These are phyloP conservation scores for Anticlea derivata DNA, from an alignment of 2,888 invertebrate genomes.

Conservation along the genomic window DNA sequence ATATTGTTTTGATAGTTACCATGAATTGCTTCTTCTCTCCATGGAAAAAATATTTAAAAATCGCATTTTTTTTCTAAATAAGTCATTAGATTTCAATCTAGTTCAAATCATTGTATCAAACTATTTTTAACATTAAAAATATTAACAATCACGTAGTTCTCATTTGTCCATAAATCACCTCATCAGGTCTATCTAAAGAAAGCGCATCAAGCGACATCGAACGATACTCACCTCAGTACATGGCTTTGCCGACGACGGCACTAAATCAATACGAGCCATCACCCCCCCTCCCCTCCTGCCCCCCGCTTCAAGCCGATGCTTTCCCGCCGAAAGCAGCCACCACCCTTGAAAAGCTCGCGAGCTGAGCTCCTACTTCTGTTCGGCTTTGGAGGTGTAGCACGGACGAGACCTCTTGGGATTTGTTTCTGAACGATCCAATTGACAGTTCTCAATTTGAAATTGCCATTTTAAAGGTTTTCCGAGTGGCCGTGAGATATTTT, in stretches of 20 bases:
- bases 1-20: too few relatives aligned
- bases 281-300: conserved; percentile 60
- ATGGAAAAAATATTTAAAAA: too few relatives aligned
- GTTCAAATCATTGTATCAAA: too few relatives aligned
- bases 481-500: conserved; percentile 17
- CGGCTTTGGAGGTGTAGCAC: conserved; percentile 81
- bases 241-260: conserved; percentile 84
- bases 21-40: too few relatives aligned
- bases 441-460: conserved; percentile 75
- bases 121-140: too few relatives aligned
- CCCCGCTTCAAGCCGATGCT: conserved; percentile 66
- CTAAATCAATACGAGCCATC: conserved; percentile 85
- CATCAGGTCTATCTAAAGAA: conserved; percentile 58
- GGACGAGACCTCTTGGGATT: conserved; percentile 80
- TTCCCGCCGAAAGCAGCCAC: conserved; percentile 82
- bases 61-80: too few relatives aligned
- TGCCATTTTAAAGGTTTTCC: conserved; percentile 48
- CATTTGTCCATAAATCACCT: conserved; percentile 35
- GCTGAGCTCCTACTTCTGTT: conserved; percentile 85
- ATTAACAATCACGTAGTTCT: conserved; percentile 14
- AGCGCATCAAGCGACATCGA: conserved; percentile 80
- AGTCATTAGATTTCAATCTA: too few relatives aligned
- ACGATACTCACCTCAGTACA: conserved; percentile 75
- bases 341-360: conserved; percentile 83
- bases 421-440: conserved; percentile 69